Conservation (phyloP, 2,888 invertebrate species). For the Allacma fusca region DNA sequence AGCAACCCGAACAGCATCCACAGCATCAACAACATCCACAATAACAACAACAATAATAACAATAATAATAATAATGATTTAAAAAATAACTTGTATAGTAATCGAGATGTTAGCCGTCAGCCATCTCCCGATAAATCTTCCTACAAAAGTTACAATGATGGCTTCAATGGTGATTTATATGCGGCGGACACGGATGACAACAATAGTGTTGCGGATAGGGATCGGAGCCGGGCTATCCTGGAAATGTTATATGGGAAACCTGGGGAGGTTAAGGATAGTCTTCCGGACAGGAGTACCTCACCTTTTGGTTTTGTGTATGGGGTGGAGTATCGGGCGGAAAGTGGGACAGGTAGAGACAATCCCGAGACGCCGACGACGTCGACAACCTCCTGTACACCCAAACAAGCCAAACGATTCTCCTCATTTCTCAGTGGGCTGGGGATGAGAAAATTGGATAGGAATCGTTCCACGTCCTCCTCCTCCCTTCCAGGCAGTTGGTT, state of each 20-base stretch:
- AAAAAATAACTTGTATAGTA: slow-evolving; percentile 8
- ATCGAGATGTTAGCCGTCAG: slow-evolving; percentile 13
- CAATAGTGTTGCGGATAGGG: slow-evolving; percentile 5
- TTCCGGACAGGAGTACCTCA: not conserved
- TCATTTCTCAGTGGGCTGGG: slow-evolving; percentile 22
- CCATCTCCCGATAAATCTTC: slow-evolving; percentile 9
- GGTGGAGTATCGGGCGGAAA: not conserved
- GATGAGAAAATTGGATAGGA: not conserved
- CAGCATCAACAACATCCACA: slow-evolving; percentile 7
- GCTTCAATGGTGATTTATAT: not conserved
- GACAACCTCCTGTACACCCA: not conserved
- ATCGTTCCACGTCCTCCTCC: not conserved
- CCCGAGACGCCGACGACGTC: too few species aligned
- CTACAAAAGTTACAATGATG: slow-evolving; percentile 14
- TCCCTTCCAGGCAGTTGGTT: slow-evolving; percentile 24
- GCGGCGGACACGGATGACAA: not conserved
- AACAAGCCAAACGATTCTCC: slow-evolving; percentile 23
- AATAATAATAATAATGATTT: not conserved
- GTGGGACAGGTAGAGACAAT: not conserved
- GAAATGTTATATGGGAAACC: slow-evolving; percentile 30
- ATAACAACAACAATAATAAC: not conserved
- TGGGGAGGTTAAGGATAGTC: not conserved
- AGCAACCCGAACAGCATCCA: not conserved
- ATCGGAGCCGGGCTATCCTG: slow-evolving; percentile 25
- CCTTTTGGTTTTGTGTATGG: slow-evolving; percentile 34